Evolutionary conservation across 2,888 invertebrate species (phyloP), one percentile per base, ranked within the genome.

Genomic region (Drosophila anomalipes): DNA sequence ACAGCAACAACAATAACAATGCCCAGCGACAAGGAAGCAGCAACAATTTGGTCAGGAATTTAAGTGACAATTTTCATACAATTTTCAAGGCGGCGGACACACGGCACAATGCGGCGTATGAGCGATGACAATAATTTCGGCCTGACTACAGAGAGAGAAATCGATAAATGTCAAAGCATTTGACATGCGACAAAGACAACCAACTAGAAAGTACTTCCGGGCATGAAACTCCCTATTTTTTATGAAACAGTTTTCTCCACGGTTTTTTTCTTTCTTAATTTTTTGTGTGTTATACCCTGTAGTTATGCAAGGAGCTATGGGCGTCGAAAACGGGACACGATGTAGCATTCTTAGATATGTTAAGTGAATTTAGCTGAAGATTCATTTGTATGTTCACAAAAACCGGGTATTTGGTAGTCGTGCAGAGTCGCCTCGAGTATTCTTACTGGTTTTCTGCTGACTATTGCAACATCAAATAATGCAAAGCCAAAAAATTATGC

Each of bases 21-120:
- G 37, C 19, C 37, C 41, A 16, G 32, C 49, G 41, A 41, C 52
- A 57, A 35, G 61, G 56, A 68, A 79, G 51, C 69, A 78, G 72
- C 75, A 69, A 72, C 76, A 84, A 76, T 81, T 81, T 79, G 63
- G 69, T 65, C 58, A 68, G 73, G 74, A 85, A 89, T 86, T 89
- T 82, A 86, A 86, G 85, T 85, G 89, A 84, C 83, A 88, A 84
- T 84, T 84, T 88, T 88, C 81, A 83, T 85, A 41, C 19, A 41
- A 39, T 39, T 39, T 39, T 62, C 54, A 63, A 26, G 72, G 51
- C 39, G 33, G 53, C 22, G 59, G 37, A 61, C 22, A 66, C 66
- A 70, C 63, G 59, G 68, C 68, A 75, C 70, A 69, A 81, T 76
- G 68, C 67, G 76, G 84, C 84, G 82, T 86, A 88, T 86, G 84